phyloP scores from a whole-genome alignment of 2,113 vertebrate genomes.

The Origma solitaria region DNA sequence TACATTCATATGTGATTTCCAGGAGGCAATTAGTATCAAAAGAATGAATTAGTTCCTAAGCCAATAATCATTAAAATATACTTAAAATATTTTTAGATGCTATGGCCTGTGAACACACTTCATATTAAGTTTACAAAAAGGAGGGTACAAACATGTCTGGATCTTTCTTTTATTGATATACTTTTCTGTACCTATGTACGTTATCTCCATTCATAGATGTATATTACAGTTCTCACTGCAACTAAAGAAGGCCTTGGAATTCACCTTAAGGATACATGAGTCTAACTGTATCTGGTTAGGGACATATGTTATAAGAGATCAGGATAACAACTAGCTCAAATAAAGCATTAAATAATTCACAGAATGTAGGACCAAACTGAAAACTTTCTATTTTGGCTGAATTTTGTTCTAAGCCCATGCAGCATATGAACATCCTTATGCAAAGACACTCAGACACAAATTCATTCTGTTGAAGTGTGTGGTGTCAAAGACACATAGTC shows the following conservation, averaged over 20 bases:
- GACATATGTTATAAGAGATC: neutral
- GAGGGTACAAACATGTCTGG: neutral
- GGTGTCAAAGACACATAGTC: neutral
- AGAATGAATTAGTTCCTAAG: neutral
- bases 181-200: neutral
- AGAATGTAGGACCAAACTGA: neutral
- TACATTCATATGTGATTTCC: neutral
- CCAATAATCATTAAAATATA: neutral
- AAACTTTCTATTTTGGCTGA: neutral
- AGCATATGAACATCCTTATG: neutral
- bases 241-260: neutral
- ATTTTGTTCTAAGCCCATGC: neutral
- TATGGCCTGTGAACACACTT: neutral
- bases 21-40: neutral
- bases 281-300: neutral
- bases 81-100: neutral
- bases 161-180: neutral
- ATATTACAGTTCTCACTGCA: neutral
- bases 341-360: neutral
- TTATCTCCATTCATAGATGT: neutral
- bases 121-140: neutral
- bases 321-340: neutral
- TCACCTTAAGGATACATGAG: neutral
- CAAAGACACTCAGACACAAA: neutral
- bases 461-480: neutral